Percentiles rank a stretch among this genome's conserved stretches.
These are phyloP conservation scores for Cephus pulcher DNA, from an alignment of 2,888 invertebrate genomes.

Conservation along the genomic window DNA sequence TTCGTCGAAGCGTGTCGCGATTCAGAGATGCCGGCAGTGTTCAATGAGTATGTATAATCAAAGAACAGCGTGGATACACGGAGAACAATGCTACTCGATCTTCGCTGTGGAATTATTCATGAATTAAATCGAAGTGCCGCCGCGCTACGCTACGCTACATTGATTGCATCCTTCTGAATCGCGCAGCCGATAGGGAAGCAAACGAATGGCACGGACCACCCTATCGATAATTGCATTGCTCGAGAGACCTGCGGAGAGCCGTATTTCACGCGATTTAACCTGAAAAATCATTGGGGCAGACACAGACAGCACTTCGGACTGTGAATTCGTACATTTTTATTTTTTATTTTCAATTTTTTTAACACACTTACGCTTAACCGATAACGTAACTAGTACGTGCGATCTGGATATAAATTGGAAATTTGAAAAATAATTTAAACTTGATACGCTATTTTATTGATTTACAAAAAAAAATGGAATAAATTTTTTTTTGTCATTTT, in stretches of 20 bases:
- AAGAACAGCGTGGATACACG: too few relatives aligned
- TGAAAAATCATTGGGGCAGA: constrained; percentile 10
- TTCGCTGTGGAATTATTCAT: constrained; percentile 52
- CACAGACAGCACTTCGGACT: neutral
- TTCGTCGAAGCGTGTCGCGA: too few relatives aligned
- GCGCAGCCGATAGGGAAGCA: constrained; percentile 8
- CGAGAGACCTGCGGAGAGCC: constrained; percentile 51
- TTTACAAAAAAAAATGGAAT: too few relatives aligned
- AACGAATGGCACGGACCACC: constrained; percentile 11
- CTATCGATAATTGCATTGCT: constrained; percentile 49
- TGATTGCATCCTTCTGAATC: constrained; percentile 47
- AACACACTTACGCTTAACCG: too few relatives aligned
- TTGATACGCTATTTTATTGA: too few relatives aligned
- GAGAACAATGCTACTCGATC: too few relatives aligned
- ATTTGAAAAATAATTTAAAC: too few relatives aligned
- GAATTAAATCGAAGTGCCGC: constrained; percentile 56
- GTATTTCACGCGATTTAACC: constrained; percentile 52
- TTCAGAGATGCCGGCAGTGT: too few relatives aligned
- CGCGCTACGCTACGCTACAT: constrained; percentile 44
- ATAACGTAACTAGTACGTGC: too few relatives aligned
- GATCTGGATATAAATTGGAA: too few relatives aligned
- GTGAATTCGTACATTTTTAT: constrained; percentile 4
- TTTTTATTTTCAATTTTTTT: neutral
- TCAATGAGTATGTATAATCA: too few relatives aligned
- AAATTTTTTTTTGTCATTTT: too few relatives aligned